Base-by-base conservation (phyloP, 2,797 vertebrate species). In the Mormyrus proboscirostris region DNA sequence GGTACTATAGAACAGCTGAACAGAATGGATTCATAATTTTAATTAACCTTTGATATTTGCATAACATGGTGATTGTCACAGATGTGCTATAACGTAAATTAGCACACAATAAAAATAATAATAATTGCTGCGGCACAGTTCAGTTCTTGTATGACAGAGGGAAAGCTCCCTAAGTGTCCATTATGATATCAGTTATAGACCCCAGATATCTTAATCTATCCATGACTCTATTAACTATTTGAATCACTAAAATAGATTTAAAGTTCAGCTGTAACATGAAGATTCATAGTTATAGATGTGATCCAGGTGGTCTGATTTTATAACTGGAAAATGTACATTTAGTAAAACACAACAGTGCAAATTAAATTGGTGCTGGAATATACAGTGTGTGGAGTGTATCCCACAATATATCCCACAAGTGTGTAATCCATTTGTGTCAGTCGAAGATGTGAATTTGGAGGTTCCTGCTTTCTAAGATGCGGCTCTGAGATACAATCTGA, bases 211-310 rank as follows among this genome's bases (percentile, higher is more conserved):
- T 69, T 69, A 69, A 69, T 29, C 62, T 33, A 25, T 25, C 62
- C 62, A 12, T 2, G 25, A 69, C 10, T 33, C 62, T 69, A 69
- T 69, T 69, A 69, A 25, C 25, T 69, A 69, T 69, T 69, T 69
- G 62, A 91, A 90, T 90, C 88, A 90, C 90, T 88, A 90, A 88
- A 89, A 88, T 62, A 92, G 90, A 88, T 92, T 73, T 90, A 49
- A 89, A 82, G 59, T 62, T 62, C 59, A 62, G 59, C 59, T 62
- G 25, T 8, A 62, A 62, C 25, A 50, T 51, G 50, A 59, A 44
- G 65, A 79, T 33, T n/a, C 49, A 76, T 19, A n/a, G 49, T 44
- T 33, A 79, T 19, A 25, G 6, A 29, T 25, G 69, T 76, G 33
- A 76, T 76, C 69, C 14, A 41, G 38, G 33, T 76, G 69, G 33